Evolutionary conservation across 2,113 vertebrate species (phyloP).

Genomic region (Oryctolagus cuniculus): DNA sequence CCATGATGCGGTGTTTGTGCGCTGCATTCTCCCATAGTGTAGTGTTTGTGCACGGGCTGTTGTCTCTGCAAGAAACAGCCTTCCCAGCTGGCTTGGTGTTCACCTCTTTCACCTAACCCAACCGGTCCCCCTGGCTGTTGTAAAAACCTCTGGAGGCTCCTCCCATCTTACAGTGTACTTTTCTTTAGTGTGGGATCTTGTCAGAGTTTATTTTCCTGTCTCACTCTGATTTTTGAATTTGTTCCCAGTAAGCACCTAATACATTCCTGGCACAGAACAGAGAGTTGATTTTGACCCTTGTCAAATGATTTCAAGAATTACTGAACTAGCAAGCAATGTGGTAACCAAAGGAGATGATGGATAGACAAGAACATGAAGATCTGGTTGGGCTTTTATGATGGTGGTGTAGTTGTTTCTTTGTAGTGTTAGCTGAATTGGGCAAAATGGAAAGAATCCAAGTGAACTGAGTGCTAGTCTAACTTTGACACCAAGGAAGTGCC

Average conservation of each 20-base stretch:
- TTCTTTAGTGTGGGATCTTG: background rate
- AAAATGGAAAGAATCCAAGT: background rate
- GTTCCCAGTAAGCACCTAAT: background rate
- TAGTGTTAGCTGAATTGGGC: background rate
- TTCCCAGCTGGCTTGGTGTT: background rate
- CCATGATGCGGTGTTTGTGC: background rate
- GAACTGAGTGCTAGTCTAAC: background rate
- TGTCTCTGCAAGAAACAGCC: background rate
- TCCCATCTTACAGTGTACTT: background rate
- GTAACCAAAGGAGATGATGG: background rate
- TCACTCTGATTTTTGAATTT: background rate
- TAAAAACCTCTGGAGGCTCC: background rate
- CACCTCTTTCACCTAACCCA: background rate
- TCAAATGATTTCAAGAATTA: slow-evolving; percentile 1
- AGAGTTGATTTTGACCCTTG: background rate
- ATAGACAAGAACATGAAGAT: background rate
- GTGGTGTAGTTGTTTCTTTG: background rate
- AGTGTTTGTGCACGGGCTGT: background rate
- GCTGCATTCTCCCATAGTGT: background rate
- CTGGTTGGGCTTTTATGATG: background rate
- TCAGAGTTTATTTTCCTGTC: background rate
- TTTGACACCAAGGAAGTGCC: background rate
- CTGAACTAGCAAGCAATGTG: background rate
- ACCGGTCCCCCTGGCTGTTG: background rate
- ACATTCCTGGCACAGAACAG: background rate